A percentile compares a stretch with the other conserved stretches of the same genome.
phyloP scores from a whole-genome alignment of 2,888 invertebrate species.

The Drosophila mulleri region DNA sequence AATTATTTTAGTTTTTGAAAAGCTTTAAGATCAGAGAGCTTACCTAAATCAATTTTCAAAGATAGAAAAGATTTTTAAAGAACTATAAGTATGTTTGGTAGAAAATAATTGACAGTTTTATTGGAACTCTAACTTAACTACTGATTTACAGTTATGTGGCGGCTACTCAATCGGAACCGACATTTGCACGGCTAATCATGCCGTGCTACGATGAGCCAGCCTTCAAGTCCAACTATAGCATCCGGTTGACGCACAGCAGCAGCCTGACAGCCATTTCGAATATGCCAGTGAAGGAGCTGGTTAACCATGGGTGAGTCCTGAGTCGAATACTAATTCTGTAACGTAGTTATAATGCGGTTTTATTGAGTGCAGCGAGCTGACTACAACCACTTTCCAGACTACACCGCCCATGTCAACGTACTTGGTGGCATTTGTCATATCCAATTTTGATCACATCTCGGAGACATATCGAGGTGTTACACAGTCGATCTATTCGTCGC shows the following conservation, averaged over 20 bases:
- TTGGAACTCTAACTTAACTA: not conserved
- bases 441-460: conserved; percentile 86
- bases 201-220: conserved; percentile 92
- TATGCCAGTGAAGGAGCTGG: conserved; percentile 72
- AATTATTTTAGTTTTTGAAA: not conserved
- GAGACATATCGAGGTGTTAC: conserved; percentile 83
- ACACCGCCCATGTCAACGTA: conserved; percentile 91
- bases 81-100: too few species aligned
- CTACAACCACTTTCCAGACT: conserved; percentile 85
- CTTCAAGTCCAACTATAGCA: conserved; percentile 89
- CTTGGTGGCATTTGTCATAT: conserved; percentile 92
- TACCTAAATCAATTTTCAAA: not conserved
- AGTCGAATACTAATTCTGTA: too few species aligned
- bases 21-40: not conserved
- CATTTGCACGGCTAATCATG: conserved; percentile 89
- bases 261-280: conserved; percentile 84
- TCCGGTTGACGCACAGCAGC: conserved; percentile 87
- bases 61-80: not conserved
- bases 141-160: conserved; percentile 84
- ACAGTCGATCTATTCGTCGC: conserved; percentile 81
- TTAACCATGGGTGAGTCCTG: conserved; percentile 59
- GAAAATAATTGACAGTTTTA: too few species aligned
- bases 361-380: conserved; percentile 53
- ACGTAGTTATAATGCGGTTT: conserved; percentile 19
- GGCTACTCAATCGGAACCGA: conserved; percentile 89